These are phyloP conservation scores for Campylomormyrus tamandua DNA, from an alignment of 2,113 vertebrate species.

Conservation along the genomic window DNA sequence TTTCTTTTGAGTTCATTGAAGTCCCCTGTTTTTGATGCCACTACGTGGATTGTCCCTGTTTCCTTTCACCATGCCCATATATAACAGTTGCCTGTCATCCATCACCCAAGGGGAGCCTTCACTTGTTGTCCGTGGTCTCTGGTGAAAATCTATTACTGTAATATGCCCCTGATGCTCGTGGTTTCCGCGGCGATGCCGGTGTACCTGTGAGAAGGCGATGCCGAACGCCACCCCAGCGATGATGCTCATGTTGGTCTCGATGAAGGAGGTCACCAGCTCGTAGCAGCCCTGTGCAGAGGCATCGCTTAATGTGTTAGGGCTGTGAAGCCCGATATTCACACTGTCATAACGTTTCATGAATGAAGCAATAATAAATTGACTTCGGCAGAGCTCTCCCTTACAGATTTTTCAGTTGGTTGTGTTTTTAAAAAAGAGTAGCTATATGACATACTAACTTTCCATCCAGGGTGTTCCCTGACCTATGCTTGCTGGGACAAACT, in stretches of 20 bases:
- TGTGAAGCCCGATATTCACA: neutral
- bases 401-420: neutral
- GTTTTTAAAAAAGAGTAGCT: neutral
- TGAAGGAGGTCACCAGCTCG: constrained; percentile 87
- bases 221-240: constrained; percentile 94
- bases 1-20: neutral
- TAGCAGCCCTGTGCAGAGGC: constrained; percentile 80
- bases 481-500: neutral
- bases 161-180: neutral
- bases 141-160: neutral
- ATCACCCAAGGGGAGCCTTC: neutral
- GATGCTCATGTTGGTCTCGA: constrained; percentile 94
- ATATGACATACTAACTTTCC: neutral
- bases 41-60: neutral
- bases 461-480: neutral
- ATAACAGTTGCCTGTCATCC: neutral
- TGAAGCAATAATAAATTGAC: neutral
- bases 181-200: neutral
- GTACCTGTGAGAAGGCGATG: constrained; percentile 94
- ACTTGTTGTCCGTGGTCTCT: neutral
- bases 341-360: neutral
- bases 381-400: neutral
- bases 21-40: neutral
- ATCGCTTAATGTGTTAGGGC: neutral
- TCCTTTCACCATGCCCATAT: neutral